A percentile compares a stretch with the other conserved stretches of the same genome.
These are phyloP conservation scores for Chelonoidis abingdonii DNA, from an alignment of 2,113 vertebrate genomes.

Conservation along the genomic window DNA sequence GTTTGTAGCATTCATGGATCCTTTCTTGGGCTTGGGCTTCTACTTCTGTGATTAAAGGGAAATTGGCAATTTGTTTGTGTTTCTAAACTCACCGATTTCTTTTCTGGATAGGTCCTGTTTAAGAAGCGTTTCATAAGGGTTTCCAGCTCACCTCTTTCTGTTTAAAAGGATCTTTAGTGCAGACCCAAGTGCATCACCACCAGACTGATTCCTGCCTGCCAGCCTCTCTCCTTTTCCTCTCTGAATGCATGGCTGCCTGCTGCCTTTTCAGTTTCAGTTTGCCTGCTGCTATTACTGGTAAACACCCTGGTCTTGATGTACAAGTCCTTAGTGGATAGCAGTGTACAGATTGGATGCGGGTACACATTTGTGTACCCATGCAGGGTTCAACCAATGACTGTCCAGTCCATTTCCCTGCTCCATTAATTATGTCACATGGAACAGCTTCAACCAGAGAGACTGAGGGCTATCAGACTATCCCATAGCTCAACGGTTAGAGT, in stretches of 20 bases:
- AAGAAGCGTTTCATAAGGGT: background rate
- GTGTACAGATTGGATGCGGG: too few species aligned
- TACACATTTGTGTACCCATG: too few species aligned
- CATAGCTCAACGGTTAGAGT: background rate
- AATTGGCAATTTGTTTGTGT: rapidly evolving
- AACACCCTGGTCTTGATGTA: background rate
- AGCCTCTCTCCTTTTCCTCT: background rate
- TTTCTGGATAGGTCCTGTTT: background rate
- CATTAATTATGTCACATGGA: background rate
- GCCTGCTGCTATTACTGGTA: background rate
- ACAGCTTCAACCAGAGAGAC: background rate
- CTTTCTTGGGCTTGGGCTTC: background rate
- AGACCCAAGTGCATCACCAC: background rate
- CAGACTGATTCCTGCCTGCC: background rate
- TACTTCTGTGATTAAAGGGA: background rate
- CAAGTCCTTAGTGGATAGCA: too few species aligned
- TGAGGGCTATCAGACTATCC: too few species aligned
- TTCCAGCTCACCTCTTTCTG: background rate
- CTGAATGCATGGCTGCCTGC: background rate
- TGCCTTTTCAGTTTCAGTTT: background rate
- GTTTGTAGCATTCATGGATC: background rate
- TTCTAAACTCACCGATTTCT: background rate
- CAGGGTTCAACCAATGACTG: background rate
- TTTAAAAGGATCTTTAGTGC: background rate
- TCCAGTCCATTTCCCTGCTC: background rate